Evolutionary conservation across 2,797 vertebrate species (phyloP), one percentile per base, ranked within the genome.

Genomic region (Halcyon badia): DNA sequence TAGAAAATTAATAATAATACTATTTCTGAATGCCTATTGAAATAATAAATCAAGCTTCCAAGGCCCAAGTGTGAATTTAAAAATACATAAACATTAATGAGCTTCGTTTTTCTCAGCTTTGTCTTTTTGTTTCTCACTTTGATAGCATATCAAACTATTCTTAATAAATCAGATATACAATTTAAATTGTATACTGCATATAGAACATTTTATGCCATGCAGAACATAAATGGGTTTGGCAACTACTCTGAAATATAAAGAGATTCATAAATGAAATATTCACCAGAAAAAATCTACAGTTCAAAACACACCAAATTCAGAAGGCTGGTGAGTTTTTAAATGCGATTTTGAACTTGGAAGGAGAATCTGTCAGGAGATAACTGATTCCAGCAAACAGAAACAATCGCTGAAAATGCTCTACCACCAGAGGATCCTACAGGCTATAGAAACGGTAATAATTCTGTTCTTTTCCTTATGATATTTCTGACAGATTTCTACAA

Each of bases 251-350:
- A 98, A 90, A 97, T 69, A 96, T 82, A 96, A 90, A 94, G 83
- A 97, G 82, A 97, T 95, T 96, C 72, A 95, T 97, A 97, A 98
- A 93, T 35, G 35, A 97, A 98, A 98, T 96, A 95, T 94, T 97
- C 84, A 90, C 89, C 75, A n/a, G 87, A 89, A 83, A 94, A 84
- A 97, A 91, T 92, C 75, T 71, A 56, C 58, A 96, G 95, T 96
- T 97, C 96, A 96, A 93, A 96, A 95, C 72, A 87, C 25, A 95
- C 11, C 44, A 77, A 97, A 95, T 98, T 96, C 97, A 96, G 96
- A 92, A 97, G 97, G 96, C 84, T 97, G 84, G 97, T 96, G 96
- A 96, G 94, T 90, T 98, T 98, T 97, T 97, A 98, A 98, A 98
- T 86, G 91, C 82, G 98, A 90, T 98, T 97, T 97, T 97, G 96